Conservation (phyloP, 2,888 invertebrate species). For the Stenotaenia linearis region DNA sequence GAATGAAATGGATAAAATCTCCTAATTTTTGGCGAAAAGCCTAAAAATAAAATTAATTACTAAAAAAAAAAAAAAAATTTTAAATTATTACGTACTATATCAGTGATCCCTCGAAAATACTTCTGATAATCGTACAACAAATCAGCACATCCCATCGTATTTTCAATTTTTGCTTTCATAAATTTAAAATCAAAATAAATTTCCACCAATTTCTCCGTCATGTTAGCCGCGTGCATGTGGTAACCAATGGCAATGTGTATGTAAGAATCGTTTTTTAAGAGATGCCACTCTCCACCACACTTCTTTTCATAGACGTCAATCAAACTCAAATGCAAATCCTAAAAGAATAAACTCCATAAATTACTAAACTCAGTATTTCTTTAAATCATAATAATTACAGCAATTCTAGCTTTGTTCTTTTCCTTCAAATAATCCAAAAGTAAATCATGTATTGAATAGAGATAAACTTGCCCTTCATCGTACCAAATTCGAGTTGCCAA, state of each 20-base stretch:
- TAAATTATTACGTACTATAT: too few relatives aligned
- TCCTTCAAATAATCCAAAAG: not conserved
- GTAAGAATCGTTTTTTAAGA: not conserved
- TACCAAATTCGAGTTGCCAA: not conserved
- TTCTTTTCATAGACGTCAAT: not conserved
- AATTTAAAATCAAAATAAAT: not conserved
- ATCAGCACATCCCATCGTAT: not conserved
- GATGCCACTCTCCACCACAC: not conserved
- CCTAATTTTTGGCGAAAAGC: conserved; percentile 36
- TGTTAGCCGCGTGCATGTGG: not conserved
- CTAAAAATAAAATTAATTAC: not conserved
- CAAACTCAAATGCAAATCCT: not conserved
- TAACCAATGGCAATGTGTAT: not conserved
- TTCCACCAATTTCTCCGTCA: not conserved
- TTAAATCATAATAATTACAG: not conserved
- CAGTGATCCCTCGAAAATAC: not conserved
- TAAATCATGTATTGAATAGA: not conserved
- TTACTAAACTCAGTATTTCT: not conserved
- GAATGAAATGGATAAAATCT: conserved; percentile 58
- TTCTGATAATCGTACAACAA: not conserved
- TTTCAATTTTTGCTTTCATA: not conserved
- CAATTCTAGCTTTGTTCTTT: not conserved
- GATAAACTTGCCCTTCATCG: not conserved
- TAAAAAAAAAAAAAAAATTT: too few relatives aligned
- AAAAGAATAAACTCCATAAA: not conserved